A percentile compares a stretch with the other conserved stretches of the same genome.
These are phyloP conservation scores for Caranx ignobilis DNA, from an alignment of 2,113 vertebrate genomes.

Conservation along the genomic window DNA sequence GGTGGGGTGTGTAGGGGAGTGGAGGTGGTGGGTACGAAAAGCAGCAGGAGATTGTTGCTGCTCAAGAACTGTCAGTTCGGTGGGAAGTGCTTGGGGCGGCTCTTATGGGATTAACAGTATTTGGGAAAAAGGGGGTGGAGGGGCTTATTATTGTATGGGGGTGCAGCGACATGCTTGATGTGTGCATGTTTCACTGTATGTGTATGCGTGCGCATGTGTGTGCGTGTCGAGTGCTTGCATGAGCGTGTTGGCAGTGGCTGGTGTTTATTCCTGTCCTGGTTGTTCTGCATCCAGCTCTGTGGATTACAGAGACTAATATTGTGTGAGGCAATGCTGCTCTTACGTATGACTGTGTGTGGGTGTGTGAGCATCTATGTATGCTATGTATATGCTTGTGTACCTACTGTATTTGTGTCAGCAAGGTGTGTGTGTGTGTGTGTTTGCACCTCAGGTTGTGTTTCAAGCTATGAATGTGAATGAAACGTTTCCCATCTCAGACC, in stretches of 20 bases:
- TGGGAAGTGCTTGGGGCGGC: conserved; percentile 55
- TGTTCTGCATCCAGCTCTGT: conserved; percentile 69
- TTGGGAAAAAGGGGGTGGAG: conserved; percentile 47
- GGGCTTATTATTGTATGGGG: conserved; percentile 56
- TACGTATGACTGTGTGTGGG: conserved; percentile 10
- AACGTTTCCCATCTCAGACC: conserved; percentile 48
- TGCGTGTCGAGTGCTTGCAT: not conserved
- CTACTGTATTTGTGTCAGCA: not conserved
- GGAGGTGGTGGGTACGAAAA: not conserved
- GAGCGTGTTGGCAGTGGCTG: conserved; percentile 58
- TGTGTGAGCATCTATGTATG: conserved; percentile 7
- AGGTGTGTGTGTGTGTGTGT: conserved; percentile 22
- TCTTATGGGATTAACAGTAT: conserved; percentile 72
- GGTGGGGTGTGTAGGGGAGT: not conserved
- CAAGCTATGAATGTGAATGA: conserved; percentile 48
- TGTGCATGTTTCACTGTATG: conserved; percentile 1
- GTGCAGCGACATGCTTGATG: conserved; percentile 17
- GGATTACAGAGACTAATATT: conserved; percentile 64
- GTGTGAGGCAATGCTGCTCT: conserved; percentile 35
- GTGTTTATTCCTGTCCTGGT: conserved; percentile 62
- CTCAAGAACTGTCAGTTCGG: conserved; percentile 53
- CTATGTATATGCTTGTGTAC: not conserved
- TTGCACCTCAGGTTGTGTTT: conserved; percentile 16
- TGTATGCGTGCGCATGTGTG: conserved; percentile 23
- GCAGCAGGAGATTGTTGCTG: conserved; percentile 44